A percentile compares a stretch with the other conserved stretches of the same genome.
These are phyloP conservation scores for Tringa solitaria DNA, from an alignment of 2,113 vertebrate genomes.

Conservation along the genomic window DNA sequence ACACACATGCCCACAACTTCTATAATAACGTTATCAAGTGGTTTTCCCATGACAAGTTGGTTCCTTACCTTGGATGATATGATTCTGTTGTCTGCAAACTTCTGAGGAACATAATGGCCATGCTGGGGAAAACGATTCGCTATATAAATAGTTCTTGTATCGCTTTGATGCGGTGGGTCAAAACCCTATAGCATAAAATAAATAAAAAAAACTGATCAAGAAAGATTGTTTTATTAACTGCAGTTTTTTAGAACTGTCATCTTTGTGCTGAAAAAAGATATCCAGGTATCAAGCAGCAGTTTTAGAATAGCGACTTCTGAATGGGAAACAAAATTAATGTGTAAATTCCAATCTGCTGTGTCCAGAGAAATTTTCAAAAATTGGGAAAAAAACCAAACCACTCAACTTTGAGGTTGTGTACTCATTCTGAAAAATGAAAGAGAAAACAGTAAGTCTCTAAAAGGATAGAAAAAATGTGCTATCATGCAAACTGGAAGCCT, in stretches of 20 bases:
- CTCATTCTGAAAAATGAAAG: not conserved
- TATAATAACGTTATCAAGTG: not conserved
- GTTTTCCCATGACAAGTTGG: not conserved
- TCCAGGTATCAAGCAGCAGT: not conserved
- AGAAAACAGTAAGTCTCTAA: not conserved
- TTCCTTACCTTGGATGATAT: conserved; percentile 95
- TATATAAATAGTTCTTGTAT: conserved; percentile 95
- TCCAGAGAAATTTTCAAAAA: not conserved
- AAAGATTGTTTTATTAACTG: not conserved
- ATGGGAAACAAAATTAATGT: not conserved
- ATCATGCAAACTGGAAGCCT: not conserved
- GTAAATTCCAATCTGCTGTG: not conserved
- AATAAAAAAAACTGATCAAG: not conserved
- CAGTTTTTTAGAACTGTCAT: not conserved
- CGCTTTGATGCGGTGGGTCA: conserved; percentile 97
- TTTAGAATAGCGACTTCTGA: not conserved
- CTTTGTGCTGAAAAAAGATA: not conserved
- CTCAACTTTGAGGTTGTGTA: not conserved
- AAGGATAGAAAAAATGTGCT: not conserved
- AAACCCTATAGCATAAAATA: conserved; percentile 82
- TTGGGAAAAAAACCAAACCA: too few relatives aligned
- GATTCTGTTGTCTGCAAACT: conserved; percentile 96
- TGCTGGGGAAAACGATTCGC: conserved; percentile 94
- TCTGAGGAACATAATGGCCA: conserved; percentile 93
- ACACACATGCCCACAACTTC: not conserved